These are phyloP conservation scores for Emys orbicularis DNA, from an alignment of 2,797 vertebrate species.

Conservation along the genomic window DNA sequence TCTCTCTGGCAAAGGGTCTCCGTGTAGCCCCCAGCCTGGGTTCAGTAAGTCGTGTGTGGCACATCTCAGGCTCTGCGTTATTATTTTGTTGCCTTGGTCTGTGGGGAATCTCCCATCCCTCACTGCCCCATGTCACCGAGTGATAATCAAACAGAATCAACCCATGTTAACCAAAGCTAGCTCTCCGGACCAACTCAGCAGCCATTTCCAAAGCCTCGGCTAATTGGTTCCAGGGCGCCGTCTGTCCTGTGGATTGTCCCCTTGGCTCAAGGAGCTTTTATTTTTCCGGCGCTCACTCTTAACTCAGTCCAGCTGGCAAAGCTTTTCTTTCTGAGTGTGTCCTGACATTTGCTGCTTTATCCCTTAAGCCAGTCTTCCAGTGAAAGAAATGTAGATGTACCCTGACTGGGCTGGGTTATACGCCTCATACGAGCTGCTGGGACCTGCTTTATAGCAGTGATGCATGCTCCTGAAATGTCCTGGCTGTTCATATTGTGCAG, in stretches of 20 bases:
- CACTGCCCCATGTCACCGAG: not conserved
- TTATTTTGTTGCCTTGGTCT: not conserved
- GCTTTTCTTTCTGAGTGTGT: not conserved
- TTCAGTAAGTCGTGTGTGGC: not conserved
- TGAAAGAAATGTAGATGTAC: too few species aligned
- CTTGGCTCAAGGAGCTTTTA: not conserved
- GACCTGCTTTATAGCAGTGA: not conserved
- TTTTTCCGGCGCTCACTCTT: not conserved
- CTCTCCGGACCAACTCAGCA: not conserved
- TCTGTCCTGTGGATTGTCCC: not conserved
- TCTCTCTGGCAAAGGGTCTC: not conserved
- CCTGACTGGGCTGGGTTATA: not conserved
- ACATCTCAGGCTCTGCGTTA: not conserved
- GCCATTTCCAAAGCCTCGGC: not conserved
- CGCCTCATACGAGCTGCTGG: not conserved
- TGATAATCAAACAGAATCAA: not conserved
- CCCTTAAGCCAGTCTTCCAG: not conserved
- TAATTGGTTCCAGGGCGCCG: not conserved
- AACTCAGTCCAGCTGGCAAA: not conserved
- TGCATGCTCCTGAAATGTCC: not conserved
- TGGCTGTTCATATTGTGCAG: not conserved
- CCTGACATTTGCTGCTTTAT: not conserved
- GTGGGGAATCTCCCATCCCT: not conserved
- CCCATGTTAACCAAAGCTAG: not conserved
- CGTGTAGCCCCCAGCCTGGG: not conserved